Evolutionary conservation across 2,888 invertebrate species (phyloP), one percentile per base, ranked within the genome.

Genomic region (Gymnosoma rotundatum): DNA sequence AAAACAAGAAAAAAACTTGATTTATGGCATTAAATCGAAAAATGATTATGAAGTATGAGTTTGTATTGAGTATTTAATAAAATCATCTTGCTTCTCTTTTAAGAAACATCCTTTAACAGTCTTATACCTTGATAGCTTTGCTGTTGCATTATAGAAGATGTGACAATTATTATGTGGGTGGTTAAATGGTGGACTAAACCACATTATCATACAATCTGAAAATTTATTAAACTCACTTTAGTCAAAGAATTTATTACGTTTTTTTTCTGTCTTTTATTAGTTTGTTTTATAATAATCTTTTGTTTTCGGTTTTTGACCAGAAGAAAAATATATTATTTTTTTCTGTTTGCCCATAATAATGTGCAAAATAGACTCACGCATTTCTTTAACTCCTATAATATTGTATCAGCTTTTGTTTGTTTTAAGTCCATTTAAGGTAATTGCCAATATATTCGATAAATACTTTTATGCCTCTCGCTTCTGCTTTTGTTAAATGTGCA

Each of bases 311-410:
- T 45, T 80, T 76, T 61, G 67, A 21, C 58, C 73, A 66, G 48
- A 52, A 81, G 78, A 73, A 70, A 81, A 66, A 66, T 58, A n/a
- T 50, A 58, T 50, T 52, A 10, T 73, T 76, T 8, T 32, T 25
- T 52, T 69, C 8, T 52, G 5, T 48, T 60, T 73, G 42, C 6
- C 84, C 84, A 84, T 84, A 84, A 84, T 70, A 72, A 66, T 84
- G 84, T 84, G 84, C 78, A 84, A 84, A 84, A 81, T 84, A 84
- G 84, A 84, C 81, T 84, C 84, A 84, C 81, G 81, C 84, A 81
- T 84, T 81, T 84, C 78, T 78, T 73, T 60, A 81, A 81, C 81
- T 78, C 70, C 70, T 76, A 61, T 60, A 58, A 60, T 78, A 64
- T 75, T 70, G 25, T 78, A 72, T 74, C 54, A 66, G 73, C 78